phyloP scores from a whole-genome alignment of 2,113 vertebrate genomes.

The Sardina pilchardus region DNA sequence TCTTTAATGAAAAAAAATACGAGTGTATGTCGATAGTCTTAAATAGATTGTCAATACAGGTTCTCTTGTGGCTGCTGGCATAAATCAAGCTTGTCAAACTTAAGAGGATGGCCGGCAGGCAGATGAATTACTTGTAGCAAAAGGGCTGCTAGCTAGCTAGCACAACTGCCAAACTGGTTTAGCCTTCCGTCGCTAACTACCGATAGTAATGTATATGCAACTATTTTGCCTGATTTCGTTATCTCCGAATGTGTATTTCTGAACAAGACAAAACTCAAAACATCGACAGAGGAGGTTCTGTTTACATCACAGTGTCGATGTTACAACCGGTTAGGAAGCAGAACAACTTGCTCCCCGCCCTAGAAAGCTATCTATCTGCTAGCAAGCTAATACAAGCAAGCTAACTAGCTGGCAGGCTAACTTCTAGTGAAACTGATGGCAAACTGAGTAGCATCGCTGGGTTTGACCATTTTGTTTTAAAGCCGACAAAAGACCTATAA shows the following conservation, averaged over 20 bases:
- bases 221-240: background rate
- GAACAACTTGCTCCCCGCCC: slow-evolving; percentile 12
- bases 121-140: slow-evolving; percentile 13
- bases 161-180: background rate
- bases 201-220: background rate
- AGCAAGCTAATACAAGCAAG: background rate
- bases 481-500: background rate
- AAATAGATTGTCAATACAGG: background rate
- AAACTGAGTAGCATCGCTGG: background rate
- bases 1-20: background rate
- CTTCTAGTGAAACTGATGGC: background rate
- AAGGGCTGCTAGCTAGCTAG: background rate
- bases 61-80: background rate
- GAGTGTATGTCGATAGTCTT: background rate
- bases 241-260: background rate
- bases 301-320: background rate
- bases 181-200: background rate
- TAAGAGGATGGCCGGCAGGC: background rate
- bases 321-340: background rate
- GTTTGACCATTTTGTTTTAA: background rate
- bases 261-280: background rate
- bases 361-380: background rate
- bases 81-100: slow-evolving; percentile 18
- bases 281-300: background rate
- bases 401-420: background rate